Evolutionary conservation across 2,113 vertebrate species (phyloP).

Genomic region (Bagarius yarrelli): DNA sequence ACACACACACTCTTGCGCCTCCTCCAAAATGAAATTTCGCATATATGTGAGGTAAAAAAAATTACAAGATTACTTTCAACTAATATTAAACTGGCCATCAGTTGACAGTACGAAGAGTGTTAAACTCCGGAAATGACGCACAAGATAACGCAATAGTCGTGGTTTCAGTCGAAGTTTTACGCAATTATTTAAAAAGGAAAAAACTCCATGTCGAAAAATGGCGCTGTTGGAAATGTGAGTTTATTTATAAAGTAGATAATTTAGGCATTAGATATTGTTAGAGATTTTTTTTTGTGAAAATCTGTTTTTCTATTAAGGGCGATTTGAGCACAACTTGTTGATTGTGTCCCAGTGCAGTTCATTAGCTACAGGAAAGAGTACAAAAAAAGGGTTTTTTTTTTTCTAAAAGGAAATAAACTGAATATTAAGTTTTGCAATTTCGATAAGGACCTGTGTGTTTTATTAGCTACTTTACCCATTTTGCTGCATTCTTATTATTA

Average conservation of each 20-base stretch:
- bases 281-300: too few relatives aligned
- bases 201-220: too few relatives aligned
- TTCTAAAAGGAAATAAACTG: not conserved
- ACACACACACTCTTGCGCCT: not conserved
- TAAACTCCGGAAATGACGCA: not conserved
- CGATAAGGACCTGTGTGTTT: not conserved
- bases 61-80: too few relatives aligned
- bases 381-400: not conserved
- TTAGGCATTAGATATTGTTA: too few relatives aligned
- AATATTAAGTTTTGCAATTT: not conserved
- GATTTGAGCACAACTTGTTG: slow-evolving; percentile 3
- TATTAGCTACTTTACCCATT: not conserved
- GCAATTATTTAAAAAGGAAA: too few relatives aligned
- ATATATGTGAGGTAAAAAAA: not conserved
- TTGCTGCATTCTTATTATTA: not conserved
- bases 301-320: not conserved
- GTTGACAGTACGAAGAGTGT: not conserved
- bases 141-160: not conserved
- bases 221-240: not conserved
- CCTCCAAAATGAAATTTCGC: too few relatives aligned
- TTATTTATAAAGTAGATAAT: not conserved
- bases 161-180: not conserved
- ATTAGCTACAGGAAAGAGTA: not conserved
- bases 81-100: not conserved
- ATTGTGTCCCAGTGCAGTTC: slow-evolving; percentile 1